Evolutionary conservation across 2,888 invertebrate genomes (phyloP).

Genomic region (Ecliptopera silaceata): DNA sequence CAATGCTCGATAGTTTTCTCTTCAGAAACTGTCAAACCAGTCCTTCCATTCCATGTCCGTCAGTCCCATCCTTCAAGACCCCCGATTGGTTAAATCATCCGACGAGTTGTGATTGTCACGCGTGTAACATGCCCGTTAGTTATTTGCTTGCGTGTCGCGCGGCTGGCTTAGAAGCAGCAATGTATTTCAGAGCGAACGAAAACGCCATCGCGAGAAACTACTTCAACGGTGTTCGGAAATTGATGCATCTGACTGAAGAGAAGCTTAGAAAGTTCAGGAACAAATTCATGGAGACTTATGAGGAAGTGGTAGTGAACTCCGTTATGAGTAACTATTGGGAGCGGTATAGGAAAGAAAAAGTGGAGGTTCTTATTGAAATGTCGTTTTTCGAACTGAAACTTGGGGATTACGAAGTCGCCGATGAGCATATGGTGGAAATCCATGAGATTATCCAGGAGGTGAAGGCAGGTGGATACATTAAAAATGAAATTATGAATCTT

Average conservation of each 20-base stretch:
- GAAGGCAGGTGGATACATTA: slow-evolving; percentile 43
- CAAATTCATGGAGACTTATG: slow-evolving; percentile 34
- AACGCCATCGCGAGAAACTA: slow-evolving; percentile 60
- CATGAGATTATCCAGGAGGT: slow-evolving; percentile 56
- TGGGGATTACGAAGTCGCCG: slow-evolving; percentile 44
- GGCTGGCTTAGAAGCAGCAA: slow-evolving; percentile 53
- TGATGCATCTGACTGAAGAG: slow-evolving; percentile 43
- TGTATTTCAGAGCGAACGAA: slow-evolving; percentile 61
- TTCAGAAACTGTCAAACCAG: slow-evolving; percentile 51
- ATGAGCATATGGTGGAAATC: slow-evolving; percentile 56
- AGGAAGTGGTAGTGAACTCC: slow-evolving; percentile 48
- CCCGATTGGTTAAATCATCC: slow-evolving; percentile 57
- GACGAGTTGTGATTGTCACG: slow-evolving; percentile 52
- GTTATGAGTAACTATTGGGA: slow-evolving; percentile 34
- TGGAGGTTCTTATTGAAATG: slow-evolving; percentile 58
- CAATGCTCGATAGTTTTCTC: slow-evolving; percentile 54
- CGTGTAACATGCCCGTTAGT: slow-evolving; percentile 50
- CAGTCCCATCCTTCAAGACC: slow-evolving; percentile 48
- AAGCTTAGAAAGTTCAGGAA: slow-evolving; percentile 43
- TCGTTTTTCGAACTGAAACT: slow-evolving; percentile 59
- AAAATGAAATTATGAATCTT: slow-evolving; percentile 60
- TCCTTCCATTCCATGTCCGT: slow-evolving; percentile 44
- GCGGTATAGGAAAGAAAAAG: slow-evolving; percentile 44
- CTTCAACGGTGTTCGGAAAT: slow-evolving; percentile 53
- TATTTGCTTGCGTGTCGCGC: slow-evolving; percentile 48